Percentiles rank a stretch among this genome's conserved stretches.
phyloP scores from a whole-genome alignment of 2,113 vertebrate genomes.

The Barbus barbus region DNA sequence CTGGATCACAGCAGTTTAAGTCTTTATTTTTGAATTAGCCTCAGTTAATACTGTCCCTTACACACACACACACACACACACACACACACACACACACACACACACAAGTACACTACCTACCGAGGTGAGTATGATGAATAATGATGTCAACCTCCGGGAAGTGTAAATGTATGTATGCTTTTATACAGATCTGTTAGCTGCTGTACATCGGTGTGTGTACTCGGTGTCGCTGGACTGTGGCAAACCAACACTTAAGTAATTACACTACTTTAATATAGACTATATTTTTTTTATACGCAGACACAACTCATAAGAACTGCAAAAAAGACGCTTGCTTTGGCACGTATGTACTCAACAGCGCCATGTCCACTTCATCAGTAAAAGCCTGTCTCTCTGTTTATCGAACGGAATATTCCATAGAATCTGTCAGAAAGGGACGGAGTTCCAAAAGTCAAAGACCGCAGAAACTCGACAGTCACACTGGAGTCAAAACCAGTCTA shows the following conservation, averaged over 20 bases:
- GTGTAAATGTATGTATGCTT: constrained; percentile 37
- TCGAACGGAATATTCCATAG: constrained; percentile 49
- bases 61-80: constrained; percentile 11
- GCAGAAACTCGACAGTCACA: background rate
- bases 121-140: constrained; percentile 68
- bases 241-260: constrained; percentile 69
- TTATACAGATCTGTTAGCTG: constrained; percentile 38
- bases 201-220: constrained; percentile 51
- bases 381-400: constrained; percentile 71
- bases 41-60: constrained; percentile 24
- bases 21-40: constrained; percentile 42
- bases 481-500: constrained; percentile 32
- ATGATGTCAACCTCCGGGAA: constrained; percentile 45
- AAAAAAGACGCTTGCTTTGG: constrained; percentile 81
- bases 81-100: constrained; percentile 18
- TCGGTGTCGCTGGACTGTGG: constrained; percentile 66
- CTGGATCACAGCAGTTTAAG: constrained; percentile 39
- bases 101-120: constrained; percentile 44
- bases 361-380: constrained; percentile 68
- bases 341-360: constrained; percentile 78
- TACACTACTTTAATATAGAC: constrained; percentile 75
- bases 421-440: constrained; percentile 25
- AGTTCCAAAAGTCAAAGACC: background rate
- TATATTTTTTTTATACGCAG: constrained; percentile 71
- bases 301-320: constrained; percentile 80